Conservation (phyloP, 1,140 invertebrate genomes). For the Drosophila ogumai region DNA sequence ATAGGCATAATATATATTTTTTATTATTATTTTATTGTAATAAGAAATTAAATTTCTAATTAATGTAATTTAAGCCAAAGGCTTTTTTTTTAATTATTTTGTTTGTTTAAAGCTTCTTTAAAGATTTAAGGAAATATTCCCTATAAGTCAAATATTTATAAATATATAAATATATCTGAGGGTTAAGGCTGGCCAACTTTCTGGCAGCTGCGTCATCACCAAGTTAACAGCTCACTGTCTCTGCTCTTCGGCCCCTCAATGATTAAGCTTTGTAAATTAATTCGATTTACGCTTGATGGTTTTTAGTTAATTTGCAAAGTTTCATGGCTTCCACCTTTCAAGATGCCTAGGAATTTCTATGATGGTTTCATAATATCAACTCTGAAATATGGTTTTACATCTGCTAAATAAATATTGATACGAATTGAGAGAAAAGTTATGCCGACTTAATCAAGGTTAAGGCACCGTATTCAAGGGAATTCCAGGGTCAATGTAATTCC, state of each 20-base stretch:
- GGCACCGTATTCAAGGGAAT: background rate
- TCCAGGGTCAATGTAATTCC: constrained; percentile 3
- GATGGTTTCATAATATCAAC: background rate
- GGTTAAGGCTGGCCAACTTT: constrained; percentile 24
- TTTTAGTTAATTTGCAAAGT: constrained; percentile 58
- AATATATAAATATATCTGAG: background rate
- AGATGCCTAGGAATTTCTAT: too few species aligned
- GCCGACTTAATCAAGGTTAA: background rate
- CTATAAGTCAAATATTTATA: background rate
- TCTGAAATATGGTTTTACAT: background rate
- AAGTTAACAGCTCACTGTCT: constrained; percentile 19
- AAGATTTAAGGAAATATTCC: background rate
- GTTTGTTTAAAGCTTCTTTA: too few species aligned
- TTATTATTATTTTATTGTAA: too few species aligned
- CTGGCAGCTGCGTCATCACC: constrained; percentile 52
- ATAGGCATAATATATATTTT: too few species aligned
- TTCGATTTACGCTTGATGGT: constrained; percentile 66
- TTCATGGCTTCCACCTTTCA: background rate
- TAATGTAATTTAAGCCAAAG: too few species aligned
- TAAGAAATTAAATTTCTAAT: too few species aligned
- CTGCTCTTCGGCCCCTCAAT: background rate
- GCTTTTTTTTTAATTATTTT: too few species aligned
- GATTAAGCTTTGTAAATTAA: constrained; percentile 61
- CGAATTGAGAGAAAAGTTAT: background rate
- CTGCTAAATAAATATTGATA: background rate